phyloP scores from a whole-genome alignment of 2,113 vertebrate species.

The Ciconia stormi region DNA sequence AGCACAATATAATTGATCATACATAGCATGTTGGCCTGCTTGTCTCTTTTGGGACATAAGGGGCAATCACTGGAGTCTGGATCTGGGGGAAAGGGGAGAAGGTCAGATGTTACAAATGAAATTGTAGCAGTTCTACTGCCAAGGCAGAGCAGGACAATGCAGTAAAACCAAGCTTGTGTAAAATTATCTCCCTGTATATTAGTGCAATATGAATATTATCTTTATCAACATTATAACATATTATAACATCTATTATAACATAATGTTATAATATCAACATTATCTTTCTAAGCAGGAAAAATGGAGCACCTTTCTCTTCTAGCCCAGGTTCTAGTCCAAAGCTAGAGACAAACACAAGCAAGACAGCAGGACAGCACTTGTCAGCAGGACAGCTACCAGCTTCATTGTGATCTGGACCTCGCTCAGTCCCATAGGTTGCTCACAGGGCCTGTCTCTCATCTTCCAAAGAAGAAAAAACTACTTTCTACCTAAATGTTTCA shows the following conservation, averaged over 20 bases:
- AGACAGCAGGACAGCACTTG: not conserved
- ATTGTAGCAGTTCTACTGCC: not conserved
- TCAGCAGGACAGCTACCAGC: not conserved
- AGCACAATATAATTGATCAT: not conserved
- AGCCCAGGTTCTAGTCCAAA: not conserved
- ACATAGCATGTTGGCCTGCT: not conserved
- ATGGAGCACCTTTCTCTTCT: not conserved
- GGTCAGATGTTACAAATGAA: not conserved
- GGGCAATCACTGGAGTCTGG: not conserved
- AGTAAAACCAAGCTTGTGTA: not conserved
- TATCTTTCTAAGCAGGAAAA: not conserved
- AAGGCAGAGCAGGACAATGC: not conserved
- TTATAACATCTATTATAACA: no score
- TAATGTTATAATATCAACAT: not conserved
- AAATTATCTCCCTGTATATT: not conserved
- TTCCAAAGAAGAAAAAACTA: not conserved
- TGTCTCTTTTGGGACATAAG: not conserved
- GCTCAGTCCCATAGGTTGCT: not conserved
- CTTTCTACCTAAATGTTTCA: not conserved
- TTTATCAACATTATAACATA: no score
- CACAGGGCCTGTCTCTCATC: not conserved
- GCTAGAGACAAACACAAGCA: not conserved
- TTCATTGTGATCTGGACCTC: not conserved
- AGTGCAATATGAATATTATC: not conserved
- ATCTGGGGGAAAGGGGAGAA: not conserved